Conservation (phyloP, 2,888 invertebrate genomes). For the Volucella inanis region DNA sequence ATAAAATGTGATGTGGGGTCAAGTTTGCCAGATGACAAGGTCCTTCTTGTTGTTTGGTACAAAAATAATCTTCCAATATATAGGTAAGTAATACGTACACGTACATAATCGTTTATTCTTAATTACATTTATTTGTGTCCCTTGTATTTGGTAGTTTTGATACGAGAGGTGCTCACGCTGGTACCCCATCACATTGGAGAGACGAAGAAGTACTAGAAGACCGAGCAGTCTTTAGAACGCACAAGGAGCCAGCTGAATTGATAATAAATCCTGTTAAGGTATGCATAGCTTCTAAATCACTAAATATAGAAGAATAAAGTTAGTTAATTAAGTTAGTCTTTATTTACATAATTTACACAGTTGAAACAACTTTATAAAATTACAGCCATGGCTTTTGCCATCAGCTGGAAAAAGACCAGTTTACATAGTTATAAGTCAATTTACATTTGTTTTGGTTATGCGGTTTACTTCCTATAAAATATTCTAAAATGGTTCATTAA, state of each 20-base stretch:
- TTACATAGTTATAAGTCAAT: no score
- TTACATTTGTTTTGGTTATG: no score
- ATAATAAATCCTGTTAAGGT: slow-evolving; percentile 86
- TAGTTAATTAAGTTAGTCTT: no score
- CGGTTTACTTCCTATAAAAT: no score
- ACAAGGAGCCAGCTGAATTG: slow-evolving; percentile 86
- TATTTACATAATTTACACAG: no score
- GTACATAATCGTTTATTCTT: neutral
- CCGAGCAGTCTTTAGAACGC: slow-evolving; percentile 85
- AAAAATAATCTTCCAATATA: slow-evolving; percentile 95
- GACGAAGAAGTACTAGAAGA: slow-evolving; percentile 86
- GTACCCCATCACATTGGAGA: slow-evolving; percentile 86
- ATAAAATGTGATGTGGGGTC: slow-evolving; percentile 94
- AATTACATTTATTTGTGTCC: neutral
- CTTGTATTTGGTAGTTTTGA: slow-evolving; percentile 84
- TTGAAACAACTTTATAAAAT: no score
- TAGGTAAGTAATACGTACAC: slow-evolving; percentile 86
- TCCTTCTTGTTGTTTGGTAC: slow-evolving; percentile 95
- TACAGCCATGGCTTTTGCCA: no score
- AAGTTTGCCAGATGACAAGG: slow-evolving; percentile 89
- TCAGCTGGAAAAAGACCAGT: no score
- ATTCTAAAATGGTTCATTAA: no score
- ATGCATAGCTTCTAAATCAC: slow-evolving; percentile 66
- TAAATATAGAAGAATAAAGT: no score
- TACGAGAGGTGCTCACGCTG: slow-evolving; percentile 85